Percentiles rank a stretch among this genome's conserved stretches.
These are phyloP conservation scores for Dromaius novaehollandiae DNA, from an alignment of 2,113 vertebrate genomes.

Conservation along the genomic window DNA sequence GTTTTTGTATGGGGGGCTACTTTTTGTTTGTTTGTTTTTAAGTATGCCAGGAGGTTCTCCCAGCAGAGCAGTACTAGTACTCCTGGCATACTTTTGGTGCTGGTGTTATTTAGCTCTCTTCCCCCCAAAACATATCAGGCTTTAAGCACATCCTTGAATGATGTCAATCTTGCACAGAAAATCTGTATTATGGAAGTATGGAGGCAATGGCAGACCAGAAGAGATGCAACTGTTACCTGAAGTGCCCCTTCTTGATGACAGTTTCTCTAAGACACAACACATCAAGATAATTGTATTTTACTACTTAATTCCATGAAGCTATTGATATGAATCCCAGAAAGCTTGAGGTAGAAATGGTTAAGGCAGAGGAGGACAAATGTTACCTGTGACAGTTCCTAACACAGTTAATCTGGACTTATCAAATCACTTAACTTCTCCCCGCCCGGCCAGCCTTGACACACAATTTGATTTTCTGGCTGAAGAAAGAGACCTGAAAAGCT, in stretches of 20 bases:
- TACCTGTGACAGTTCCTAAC: background rate
- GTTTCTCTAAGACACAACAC: background rate
- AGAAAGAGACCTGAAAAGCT: background rate
- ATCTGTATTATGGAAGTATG: accelerated
- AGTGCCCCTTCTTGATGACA: background rate
- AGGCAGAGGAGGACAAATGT: background rate
- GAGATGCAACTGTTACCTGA: background rate
- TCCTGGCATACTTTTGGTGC: background rate
- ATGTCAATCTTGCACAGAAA: background rate
- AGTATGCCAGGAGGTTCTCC: background rate
- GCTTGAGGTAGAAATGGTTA: background rate
- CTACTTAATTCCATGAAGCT: background rate
- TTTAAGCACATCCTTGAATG: accelerated
- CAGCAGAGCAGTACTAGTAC: background rate
- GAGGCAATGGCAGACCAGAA: background rate
- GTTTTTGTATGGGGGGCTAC: no score
- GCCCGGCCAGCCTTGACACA: background rate
- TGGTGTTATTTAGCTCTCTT: background rate
- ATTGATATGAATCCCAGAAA: background rate
- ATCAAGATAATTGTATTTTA: background rate
- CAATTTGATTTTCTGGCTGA: accelerated
- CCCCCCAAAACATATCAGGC: background rate
- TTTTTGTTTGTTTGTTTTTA: no score
- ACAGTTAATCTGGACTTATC: background rate
- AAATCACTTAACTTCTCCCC: background rate